These are phyloP conservation scores for Rhagophthalmus giganteus DNA, from an alignment of 2,888 invertebrate genomes.

Conservation along the genomic window DNA sequence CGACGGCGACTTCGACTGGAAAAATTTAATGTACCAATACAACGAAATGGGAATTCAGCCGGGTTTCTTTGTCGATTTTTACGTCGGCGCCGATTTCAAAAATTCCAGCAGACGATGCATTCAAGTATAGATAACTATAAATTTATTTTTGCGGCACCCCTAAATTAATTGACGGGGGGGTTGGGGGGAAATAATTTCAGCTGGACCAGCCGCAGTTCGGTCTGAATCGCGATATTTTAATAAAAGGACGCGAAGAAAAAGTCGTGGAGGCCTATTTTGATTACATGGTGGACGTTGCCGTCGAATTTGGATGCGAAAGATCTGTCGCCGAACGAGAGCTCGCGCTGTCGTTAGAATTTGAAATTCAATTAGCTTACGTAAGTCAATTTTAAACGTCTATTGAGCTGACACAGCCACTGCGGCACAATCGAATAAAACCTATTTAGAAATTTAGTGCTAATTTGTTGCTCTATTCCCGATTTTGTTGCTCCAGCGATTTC, in stretches of 20 bases:
- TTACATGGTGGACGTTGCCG: constrained; percentile 40
- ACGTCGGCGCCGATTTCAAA: constrained; percentile 30
- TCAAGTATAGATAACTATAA: no score
- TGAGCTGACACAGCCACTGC: no score
- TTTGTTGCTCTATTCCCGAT: no score
- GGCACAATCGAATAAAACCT: no score
- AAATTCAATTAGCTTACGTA: constrained; percentile 34
- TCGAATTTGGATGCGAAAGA: constrained; percentile 39
- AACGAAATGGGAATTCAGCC: constrained; percentile 25
- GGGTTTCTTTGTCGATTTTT: constrained; percentile 24
- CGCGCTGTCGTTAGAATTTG: constrained; percentile 36
- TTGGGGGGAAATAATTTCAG: no score
- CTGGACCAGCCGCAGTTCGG: constrained; percentile 36
- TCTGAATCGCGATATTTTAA: constrained; percentile 32
- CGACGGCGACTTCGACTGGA: constrained; percentile 37
- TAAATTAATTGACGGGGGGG: no score
- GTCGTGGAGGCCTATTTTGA: constrained; percentile 36
- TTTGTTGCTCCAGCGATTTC: no score
- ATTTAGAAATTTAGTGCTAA: no score
- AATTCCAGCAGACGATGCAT: constrained; percentile 30
- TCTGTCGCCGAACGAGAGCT: constrained; percentile 35
- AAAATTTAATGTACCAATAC: constrained; percentile 22
- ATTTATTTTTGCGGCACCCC: no score
- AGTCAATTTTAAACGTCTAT: not conserved
- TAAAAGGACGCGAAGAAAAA: constrained; percentile 27